Conservation (phyloP, 2,113 vertebrate genomes). For the Rafetus swinhoei region DNA sequence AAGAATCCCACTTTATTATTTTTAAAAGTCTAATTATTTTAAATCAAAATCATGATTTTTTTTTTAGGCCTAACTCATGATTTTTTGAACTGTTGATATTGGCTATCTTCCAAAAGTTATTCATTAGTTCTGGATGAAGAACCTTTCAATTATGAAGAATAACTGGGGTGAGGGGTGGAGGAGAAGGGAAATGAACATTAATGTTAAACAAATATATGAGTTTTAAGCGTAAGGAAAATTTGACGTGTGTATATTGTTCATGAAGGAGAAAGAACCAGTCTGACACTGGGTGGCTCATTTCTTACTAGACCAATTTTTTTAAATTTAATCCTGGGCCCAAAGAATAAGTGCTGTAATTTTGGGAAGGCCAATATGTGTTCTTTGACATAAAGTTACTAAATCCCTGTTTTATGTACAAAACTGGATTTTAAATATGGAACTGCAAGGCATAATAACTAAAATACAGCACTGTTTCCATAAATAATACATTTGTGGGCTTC, state of each 20-base stretch:
- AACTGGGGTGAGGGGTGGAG: not conserved
- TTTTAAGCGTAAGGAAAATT: not conserved
- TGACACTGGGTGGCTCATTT: not conserved
- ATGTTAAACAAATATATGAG: not conserved
- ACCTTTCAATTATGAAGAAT: not conserved
- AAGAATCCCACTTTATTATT: rapidly evolving
- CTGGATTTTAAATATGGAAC: not conserved
- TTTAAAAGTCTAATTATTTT: not conserved
- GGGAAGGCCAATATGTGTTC: not conserved
- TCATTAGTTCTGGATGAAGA: not conserved
- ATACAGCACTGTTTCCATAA: rapidly evolving
- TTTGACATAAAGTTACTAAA: not conserved
- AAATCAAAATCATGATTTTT: not conserved
- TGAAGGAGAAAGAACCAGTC: not conserved
- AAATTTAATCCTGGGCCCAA: rapidly evolving
- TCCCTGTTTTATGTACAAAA: not conserved
- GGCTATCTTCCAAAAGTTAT: not conserved
- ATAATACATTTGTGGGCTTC: not conserved
- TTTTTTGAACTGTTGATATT: not conserved
- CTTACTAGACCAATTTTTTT: not conserved
- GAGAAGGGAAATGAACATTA: not conserved
- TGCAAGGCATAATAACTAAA: rapidly evolving
- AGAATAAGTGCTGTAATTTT: not conserved
- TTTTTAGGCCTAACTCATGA: not conserved
- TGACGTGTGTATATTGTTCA: not conserved